phyloP scores from a whole-genome alignment of 64 coral and sea anemone species.

The Trachythela sp. region DNA sequence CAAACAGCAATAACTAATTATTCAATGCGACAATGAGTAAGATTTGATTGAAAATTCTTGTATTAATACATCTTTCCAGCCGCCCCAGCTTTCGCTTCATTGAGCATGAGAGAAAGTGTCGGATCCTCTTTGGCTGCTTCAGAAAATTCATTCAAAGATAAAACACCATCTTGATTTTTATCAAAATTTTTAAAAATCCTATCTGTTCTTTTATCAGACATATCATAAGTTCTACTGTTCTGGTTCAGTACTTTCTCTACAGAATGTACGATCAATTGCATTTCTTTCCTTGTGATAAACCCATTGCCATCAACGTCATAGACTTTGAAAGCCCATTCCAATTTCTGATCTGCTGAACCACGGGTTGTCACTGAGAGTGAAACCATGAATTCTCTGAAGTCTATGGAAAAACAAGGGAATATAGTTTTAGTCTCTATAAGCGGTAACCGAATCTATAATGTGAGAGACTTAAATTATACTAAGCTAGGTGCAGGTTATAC shows the following conservation, averaged over 20 bases:
- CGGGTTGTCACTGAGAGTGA: slow-evolving; percentile 90
- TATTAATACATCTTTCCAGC: background rate
- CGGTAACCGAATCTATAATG: too few species aligned
- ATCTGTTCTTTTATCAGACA: slow-evolving; percentile 79
- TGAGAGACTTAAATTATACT: too few species aligned
- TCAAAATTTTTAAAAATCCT: slow-evolving; percentile 88
- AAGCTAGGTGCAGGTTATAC: too few species aligned
- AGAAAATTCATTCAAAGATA: slow-evolving; percentile 81
- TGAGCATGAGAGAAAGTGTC: slow-evolving; percentile 80
- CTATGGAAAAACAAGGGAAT: slow-evolving; percentile 32
- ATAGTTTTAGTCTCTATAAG: too few species aligned
- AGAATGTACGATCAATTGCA: slow-evolving; percentile 89
- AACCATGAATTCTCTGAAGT: slow-evolving; percentile 98
- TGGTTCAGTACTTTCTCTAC: slow-evolving; percentile 63
- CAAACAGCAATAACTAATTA: background rate
- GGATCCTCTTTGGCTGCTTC: slow-evolving; percentile 85
- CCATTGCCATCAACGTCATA: slow-evolving; percentile 95
- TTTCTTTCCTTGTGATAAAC: slow-evolving; percentile 89
- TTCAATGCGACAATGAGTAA: background rate
- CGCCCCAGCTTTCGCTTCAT: background rate
- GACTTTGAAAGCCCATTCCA: slow-evolving; percentile 89
- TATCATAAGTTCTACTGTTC: slow-evolving; percentile 54
- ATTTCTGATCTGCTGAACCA: slow-evolving; percentile 92
- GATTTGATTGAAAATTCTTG: background rate
- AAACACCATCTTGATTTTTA: slow-evolving; percentile 80